Conservation (phyloP, 2,113 vertebrate species). For the Alligator mississippiensis region DNA sequence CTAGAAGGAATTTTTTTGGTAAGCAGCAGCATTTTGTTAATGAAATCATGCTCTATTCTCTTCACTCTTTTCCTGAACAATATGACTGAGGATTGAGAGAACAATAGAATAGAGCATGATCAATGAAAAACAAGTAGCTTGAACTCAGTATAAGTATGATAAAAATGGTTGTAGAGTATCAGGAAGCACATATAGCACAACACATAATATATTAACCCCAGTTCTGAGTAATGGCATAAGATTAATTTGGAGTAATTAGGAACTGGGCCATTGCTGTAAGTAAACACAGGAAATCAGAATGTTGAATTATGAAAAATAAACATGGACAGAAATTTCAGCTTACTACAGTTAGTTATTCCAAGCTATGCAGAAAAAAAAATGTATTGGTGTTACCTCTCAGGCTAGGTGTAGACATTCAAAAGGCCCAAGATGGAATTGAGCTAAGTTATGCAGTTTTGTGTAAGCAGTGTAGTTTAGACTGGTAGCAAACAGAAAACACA, state of each 20-base stretch:
- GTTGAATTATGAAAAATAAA: not conserved
- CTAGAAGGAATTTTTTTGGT: not conserved
- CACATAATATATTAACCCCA: not conserved
- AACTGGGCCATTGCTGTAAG: not conserved
- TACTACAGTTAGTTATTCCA: not conserved
- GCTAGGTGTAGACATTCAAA: no score
- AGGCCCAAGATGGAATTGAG: no score
- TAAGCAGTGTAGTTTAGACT: no score
- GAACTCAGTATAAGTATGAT: not conserved
- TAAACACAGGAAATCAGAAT: not conserved
- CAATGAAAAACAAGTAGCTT: not conserved
- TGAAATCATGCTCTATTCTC: not conserved
- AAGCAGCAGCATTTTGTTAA: not conserved
- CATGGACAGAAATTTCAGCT: not conserved
- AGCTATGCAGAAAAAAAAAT: no score
- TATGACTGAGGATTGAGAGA: not conserved
- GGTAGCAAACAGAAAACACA: no score
- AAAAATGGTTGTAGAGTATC: not conserved
- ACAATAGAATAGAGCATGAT: not conserved
- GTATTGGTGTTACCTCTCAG: no score
- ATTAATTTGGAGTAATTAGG: not conserved
- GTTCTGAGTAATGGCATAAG: not conserved
- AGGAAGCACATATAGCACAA: not conserved
- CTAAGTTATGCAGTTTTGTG: no score
- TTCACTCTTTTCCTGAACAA: not conserved